phyloP scores from a whole-genome alignment of 1,140 invertebrate species.

The Papilio polytes region DNA sequence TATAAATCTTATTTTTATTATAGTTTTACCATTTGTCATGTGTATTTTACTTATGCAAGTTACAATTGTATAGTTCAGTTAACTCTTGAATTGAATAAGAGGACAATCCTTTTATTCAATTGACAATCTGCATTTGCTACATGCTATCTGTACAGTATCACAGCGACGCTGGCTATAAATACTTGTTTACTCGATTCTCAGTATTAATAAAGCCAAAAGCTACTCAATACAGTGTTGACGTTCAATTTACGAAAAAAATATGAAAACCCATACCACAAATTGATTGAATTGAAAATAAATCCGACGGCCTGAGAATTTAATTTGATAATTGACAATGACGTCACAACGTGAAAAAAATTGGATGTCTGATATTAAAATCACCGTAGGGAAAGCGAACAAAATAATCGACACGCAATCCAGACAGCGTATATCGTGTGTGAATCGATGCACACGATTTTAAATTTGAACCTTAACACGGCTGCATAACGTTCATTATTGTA shows the following conservation, averaged over 20 bases:
- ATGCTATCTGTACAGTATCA: neutral
- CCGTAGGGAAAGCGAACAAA: slow-evolving; percentile 16
- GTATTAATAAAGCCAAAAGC: neutral
- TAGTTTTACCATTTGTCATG: no score
- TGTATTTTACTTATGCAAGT: neutral
- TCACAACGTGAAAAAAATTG: neutral
- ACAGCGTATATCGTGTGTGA: neutral
- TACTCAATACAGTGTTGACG: neutral
- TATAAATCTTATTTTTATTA: no score
- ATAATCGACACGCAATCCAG: slow-evolving; percentile 9
- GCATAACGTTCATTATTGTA: neutral
- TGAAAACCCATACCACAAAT: neutral
- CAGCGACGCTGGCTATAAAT: neutral
- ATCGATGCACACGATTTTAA: neutral
- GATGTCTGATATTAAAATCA: neutral
- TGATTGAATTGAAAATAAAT: slow-evolving; percentile 9
- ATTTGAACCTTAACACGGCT: neutral
- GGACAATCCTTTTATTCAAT: slow-evolving; percentile 18
- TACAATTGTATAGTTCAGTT: neutral
- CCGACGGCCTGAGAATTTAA: neutral
- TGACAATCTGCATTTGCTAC: neutral
- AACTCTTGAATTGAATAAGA: slow-evolving; percentile 21
- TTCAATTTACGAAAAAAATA: neutral
- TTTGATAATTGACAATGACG: neutral
- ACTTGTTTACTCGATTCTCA: neutral